Evolutionary conservation across 2,113 vertebrate species (phyloP).

Genomic region (Silurus asotus): DNA sequence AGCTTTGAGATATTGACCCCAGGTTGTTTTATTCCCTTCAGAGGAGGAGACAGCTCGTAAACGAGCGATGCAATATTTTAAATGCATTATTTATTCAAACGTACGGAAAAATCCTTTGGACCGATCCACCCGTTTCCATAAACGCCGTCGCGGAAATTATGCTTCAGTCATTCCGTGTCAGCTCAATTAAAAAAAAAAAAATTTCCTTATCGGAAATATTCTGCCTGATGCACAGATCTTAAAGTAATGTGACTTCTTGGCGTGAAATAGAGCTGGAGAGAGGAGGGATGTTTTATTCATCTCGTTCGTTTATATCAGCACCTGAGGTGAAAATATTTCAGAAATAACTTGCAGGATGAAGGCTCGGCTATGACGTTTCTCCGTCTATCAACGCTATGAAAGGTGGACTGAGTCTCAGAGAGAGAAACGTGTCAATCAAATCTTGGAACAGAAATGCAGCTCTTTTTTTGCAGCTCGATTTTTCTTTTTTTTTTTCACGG

Average conservation of each 20-base stretch:
- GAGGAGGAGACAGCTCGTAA: background rate
- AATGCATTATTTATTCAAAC: background rate
- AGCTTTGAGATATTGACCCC: too few relatives aligned
- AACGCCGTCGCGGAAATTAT: background rate
- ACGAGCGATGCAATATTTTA: background rate
- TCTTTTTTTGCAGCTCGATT: background rate
- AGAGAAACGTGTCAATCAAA: background rate
- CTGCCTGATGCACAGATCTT: background rate
- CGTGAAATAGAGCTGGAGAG: background rate
- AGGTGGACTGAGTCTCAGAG: background rate
- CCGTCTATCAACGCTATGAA: background rate
- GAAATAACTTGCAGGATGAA: background rate
- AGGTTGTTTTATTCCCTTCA: background rate
- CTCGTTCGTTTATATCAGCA: background rate
- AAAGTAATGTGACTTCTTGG: background rate
- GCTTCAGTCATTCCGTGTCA: too few relatives aligned
- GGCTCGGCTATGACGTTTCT: background rate
- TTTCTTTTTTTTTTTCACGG: background rate
- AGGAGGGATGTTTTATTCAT: background rate
- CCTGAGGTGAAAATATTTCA: background rate
- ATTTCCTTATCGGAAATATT: background rate
- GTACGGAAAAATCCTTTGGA: background rate
- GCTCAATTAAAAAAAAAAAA: background rate
- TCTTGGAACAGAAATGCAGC: background rate
- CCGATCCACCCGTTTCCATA: background rate